phyloP scores from a whole-genome alignment of 2,888 invertebrate genomes.

The Trichogramma dendrolimi region DNA sequence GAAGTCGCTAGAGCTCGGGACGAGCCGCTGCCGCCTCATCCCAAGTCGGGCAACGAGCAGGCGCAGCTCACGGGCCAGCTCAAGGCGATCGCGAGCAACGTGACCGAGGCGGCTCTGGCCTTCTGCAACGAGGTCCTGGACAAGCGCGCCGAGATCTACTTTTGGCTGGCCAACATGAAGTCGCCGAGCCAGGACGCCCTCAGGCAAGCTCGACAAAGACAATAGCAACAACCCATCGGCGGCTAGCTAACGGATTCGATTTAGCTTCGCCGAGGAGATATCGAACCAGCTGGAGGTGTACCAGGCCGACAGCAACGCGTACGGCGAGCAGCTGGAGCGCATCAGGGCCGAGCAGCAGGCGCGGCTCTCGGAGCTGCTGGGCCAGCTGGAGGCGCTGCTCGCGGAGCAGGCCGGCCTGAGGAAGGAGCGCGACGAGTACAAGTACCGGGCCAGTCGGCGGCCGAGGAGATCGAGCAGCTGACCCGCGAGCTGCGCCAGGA shows the following conservation, averaged over 20 bases:
- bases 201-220: too few species aligned
- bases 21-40: neutral
- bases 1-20: neutral
- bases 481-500: conserved; percentile 32
- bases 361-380: neutral
- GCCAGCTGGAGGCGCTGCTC: neutral
- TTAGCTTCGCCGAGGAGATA: conserved; percentile 3
- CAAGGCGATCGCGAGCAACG: neutral
- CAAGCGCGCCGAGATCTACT: conserved; percentile 31
- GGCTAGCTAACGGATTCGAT: neutral
- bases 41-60: neutral
- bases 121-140: conserved; percentile 31
- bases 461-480: neutral
- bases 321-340: neutral
- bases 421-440: conserved; percentile 12
- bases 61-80: neutral
- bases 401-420: conserved; percentile 1
- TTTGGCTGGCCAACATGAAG: conserved; percentile 28
- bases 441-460: neutral
- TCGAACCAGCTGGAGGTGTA: neutral
- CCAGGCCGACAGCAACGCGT: neutral
- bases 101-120: neutral
- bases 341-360: neutral
- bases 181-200: conserved; percentile 5
- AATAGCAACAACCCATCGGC: conserved; percentile 7